phyloP scores from a whole-genome alignment of 2,797 vertebrate genomes.

The Clarias platycephalus region DNA sequence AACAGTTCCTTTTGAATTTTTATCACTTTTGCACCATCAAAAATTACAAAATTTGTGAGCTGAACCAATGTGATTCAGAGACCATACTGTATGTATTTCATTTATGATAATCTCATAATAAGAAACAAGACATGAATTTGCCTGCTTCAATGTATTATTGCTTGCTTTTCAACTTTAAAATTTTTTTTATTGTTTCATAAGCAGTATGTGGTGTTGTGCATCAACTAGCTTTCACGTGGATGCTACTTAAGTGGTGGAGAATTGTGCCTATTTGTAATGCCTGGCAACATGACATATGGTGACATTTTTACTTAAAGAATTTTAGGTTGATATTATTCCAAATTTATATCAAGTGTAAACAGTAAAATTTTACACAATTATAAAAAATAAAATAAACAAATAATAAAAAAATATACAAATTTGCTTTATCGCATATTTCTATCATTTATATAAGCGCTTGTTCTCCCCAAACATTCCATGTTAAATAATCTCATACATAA shows the following conservation, averaged over 20 bases:
- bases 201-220: not conserved
- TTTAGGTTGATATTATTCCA: not conserved
- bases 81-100: not conserved
- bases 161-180: not conserved
- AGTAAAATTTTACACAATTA: not conserved
- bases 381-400: not conserved
- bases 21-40: too few species aligned
- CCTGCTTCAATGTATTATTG: not conserved
- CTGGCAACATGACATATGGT: not conserved
- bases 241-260: not conserved
- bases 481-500: not conserved
- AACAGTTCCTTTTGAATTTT: too few species aligned
- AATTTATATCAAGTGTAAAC: not conserved
- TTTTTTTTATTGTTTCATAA: not conserved
- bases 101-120: not conserved
- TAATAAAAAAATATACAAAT: not conserved
- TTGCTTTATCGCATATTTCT: not conserved
- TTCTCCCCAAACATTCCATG: not conserved
- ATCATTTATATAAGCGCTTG: not conserved
- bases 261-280: not conserved
- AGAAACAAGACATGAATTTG: not conserved
- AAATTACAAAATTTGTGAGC: too few species aligned
- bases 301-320: not conserved
- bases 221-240: not conserved
- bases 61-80: too few species aligned